These are phyloP conservation scores for Hanleya hanleyi DNA, from an alignment of 2,888 invertebrate species.

Conservation along the genomic window DNA sequence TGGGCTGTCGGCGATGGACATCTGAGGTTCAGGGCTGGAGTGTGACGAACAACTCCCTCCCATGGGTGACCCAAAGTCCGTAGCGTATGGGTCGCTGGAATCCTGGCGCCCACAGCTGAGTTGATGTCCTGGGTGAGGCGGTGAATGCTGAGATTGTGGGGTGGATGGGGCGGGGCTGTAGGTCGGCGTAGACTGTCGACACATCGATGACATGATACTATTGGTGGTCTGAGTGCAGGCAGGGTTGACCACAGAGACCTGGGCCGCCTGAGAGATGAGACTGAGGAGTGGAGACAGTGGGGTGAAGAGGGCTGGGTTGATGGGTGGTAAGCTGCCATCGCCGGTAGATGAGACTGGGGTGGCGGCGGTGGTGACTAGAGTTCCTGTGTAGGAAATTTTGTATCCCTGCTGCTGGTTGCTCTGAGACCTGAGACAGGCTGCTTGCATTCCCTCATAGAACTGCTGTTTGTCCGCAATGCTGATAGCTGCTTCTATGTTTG, in stretches of 20 bases:
- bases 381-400: slow-evolving; percentile 79
- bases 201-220: slow-evolving; percentile 36
- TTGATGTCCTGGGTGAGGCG: slow-evolving; percentile 13
- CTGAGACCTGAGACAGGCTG: slow-evolving; percentile 11
- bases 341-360: slow-evolving; percentile 63
- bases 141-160: slow-evolving; percentile 42
- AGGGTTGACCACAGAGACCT: slow-evolving; percentile 10
- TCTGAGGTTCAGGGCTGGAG: slow-evolving; percentile 58
- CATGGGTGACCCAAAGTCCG: slow-evolving; percentile 54
- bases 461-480: slow-evolving; percentile 62
- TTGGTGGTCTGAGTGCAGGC: not conserved
- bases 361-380: slow-evolving; percentile 81
- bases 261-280: slow-evolving; percentile 59
- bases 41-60: slow-evolving; percentile 43
- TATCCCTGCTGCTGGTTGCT: slow-evolving; percentile 35
- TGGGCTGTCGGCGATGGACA: slow-evolving; percentile 38
- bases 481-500: slow-evolving; percentile 67
- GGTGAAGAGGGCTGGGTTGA: slow-evolving; percentile 59
- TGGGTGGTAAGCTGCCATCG: slow-evolving; percentile 34
- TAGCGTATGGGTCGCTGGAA: slow-evolving; percentile 44
- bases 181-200: slow-evolving; percentile 36
- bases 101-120: slow-evolving; percentile 35
- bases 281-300: slow-evolving; percentile 67
- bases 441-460: slow-evolving; percentile 35
- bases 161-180: slow-evolving; percentile 53